Conservation (phyloP, 92 coral and sea anemone species). For the Isaurus tuberculatus region DNA sequence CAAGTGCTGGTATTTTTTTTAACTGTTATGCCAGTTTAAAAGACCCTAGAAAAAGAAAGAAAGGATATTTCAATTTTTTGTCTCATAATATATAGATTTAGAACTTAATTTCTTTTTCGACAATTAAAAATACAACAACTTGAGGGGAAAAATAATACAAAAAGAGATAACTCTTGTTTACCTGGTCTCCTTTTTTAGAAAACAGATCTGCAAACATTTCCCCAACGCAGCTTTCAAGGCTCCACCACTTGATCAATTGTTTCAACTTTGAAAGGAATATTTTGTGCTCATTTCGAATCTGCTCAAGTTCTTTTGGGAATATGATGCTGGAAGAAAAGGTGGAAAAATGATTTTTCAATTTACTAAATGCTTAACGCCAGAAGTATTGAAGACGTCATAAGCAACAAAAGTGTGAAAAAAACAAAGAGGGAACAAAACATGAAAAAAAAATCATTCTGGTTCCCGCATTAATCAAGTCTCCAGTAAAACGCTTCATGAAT, state of each 20-base stretch:
- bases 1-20: too few relatives aligned
- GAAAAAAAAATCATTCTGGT: too few relatives aligned
- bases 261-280: slow-evolving; percentile 40
- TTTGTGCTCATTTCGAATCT: slow-evolving; percentile 57
- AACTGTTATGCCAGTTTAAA: too few relatives aligned
- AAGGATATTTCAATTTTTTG: too few relatives aligned
- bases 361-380: not conserved
- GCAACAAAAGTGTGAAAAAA: not conserved
- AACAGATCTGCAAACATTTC: slow-evolving; percentile 62
- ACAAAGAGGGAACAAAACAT: too few relatives aligned
- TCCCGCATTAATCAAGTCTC: too few relatives aligned
- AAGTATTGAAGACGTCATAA: not conserved
- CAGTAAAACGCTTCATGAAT: too few relatives aligned
- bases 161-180: not conserved
- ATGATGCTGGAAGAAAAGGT: slow-evolving; percentile 43
- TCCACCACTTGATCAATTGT: slow-evolving; percentile 57
- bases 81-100: too few relatives aligned
- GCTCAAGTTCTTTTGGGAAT: slow-evolving; percentile 56
- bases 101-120: too few relatives aligned
- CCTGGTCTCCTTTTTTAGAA: slow-evolving; percentile 54
- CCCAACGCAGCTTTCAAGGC: slow-evolving; percentile 64
- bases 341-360: not conserved
- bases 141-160: not conserved
- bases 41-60: too few relatives aligned
- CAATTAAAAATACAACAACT: too few relatives aligned